phyloP scores from a whole-genome alignment of 2,888 invertebrate genomes.

The Opisthograptis luteolata region DNA sequence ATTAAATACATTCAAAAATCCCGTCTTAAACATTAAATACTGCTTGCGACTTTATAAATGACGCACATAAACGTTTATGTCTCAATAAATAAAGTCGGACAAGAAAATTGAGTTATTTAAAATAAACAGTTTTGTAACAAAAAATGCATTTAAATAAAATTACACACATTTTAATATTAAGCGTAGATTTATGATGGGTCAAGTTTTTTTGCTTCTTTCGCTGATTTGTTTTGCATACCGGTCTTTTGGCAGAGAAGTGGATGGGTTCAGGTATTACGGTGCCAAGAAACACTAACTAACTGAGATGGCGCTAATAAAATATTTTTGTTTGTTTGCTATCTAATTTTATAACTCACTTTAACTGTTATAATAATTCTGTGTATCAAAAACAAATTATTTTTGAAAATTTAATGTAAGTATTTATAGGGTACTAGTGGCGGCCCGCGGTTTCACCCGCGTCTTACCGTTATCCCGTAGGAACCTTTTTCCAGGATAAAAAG shows the following conservation, averaged over 20 bases:
- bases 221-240: conserved; percentile 40
- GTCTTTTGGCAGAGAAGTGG: conserved; percentile 30
- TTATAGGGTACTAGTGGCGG: too few species aligned
- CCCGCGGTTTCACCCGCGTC: too few species aligned
- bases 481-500: too few species aligned
- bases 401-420: too few species aligned
- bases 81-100: conserved; percentile 29
- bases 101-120: conserved; percentile 36
- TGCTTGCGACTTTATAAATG: conserved; percentile 5
- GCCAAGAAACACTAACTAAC: not conserved
- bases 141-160: conserved; percentile 43
- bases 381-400: too few species aligned
- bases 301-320: not conserved
- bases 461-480: too few species aligned
- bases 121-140: conserved; percentile 28
- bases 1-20: conserved; percentile 12
- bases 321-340: not conserved
- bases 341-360: too few species aligned
- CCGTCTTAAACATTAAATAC: conserved; percentile 12
- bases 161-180: conserved; percentile 45
- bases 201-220: conserved; percentile 20
- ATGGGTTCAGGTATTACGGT: conserved; percentile 29
- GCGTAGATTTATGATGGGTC: conserved; percentile 45
- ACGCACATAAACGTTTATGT: conserved; percentile 26
- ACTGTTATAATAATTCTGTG: too few species aligned